phyloP scores from a whole-genome alignment of 2,113 vertebrate species.

The Ammodytes marinus region DNA sequence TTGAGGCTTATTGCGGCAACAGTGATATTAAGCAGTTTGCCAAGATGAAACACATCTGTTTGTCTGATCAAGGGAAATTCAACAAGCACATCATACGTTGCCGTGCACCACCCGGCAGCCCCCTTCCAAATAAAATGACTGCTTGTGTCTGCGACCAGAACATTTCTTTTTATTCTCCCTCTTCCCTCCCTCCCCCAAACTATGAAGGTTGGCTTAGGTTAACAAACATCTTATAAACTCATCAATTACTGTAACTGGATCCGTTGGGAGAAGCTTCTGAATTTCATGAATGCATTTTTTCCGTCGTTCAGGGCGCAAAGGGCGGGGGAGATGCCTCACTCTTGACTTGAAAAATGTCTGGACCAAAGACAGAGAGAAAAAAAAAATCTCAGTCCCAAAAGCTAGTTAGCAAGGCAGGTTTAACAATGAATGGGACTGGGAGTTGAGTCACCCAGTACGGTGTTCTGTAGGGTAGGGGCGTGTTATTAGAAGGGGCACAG shows the following conservation, averaged over 20 bases:
- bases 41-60: conserved; percentile 81
- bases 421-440: conserved; percentile 47
- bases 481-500: conserved; percentile 70
- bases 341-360: conserved; percentile 10
- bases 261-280: conserved; percentile 79
- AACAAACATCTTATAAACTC: conserved; percentile 82
- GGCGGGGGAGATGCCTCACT: conserved; percentile 51
- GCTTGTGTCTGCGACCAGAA: conserved; percentile 41
- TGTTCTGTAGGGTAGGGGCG: conserved; percentile 24
- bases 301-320: conserved; percentile 63
- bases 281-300: conserved; percentile 82
- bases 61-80: conserved; percentile 79
- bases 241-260: conserved; percentile 83
- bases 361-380: neutral
- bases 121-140: conserved; percentile 23
- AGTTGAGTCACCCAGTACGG: conserved; percentile 47
- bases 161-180: conserved; percentile 61
- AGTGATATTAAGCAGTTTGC: conserved; percentile 79
- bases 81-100: conserved; percentile 68
- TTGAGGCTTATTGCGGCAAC: conserved; percentile 78
- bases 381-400: conserved; percentile 21
- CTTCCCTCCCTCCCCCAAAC: conserved; percentile 42
- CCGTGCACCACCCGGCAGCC: conserved; percentile 33
- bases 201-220: conserved; percentile 71
- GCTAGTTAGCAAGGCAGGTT: conserved; percentile 35